Conservation (phyloP, 2,888 invertebrate species). For the Eristalis pertinax region DNA sequence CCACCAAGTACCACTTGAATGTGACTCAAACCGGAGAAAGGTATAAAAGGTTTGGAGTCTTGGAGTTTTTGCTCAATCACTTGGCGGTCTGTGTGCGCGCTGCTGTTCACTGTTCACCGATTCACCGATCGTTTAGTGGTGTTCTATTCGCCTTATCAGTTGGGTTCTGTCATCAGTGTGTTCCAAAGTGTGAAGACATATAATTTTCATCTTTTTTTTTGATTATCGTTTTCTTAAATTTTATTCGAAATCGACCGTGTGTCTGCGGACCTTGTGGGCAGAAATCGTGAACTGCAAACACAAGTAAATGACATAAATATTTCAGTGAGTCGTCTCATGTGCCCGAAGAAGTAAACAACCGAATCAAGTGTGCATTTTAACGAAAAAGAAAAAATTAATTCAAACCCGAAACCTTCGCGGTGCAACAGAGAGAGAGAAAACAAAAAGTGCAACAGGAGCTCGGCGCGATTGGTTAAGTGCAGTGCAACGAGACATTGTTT, state of each 20-base stretch:
- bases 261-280: conserved; percentile 40
- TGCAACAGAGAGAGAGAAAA: conserved; percentile 18
- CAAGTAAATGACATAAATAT: conserved; percentile 56
- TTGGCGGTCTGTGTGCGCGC: conserved; percentile 52
- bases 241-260: not conserved
- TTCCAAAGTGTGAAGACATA: conserved; percentile 26
- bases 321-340: conserved; percentile 47
- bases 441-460: conserved; percentile 61
- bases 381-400: conserved; percentile 26
- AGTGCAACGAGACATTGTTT: conserved; percentile 68
- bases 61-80: conserved; percentile 66
- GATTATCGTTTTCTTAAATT: not conserved
- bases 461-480: conserved; percentile 62
- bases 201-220: not conserved
- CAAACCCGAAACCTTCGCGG: conserved; percentile 56
- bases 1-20: conserved; percentile 49
- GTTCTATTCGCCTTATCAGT: conserved; percentile 52
- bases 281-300: conserved; percentile 61
- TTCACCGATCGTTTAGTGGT: conserved; percentile 35
- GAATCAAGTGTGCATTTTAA: conserved; percentile 13
- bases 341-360: conserved; percentile 14
- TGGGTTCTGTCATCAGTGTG: conserved; percentile 22
- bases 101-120: conserved; percentile 33
- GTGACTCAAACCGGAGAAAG: conserved; percentile 65
- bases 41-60: conserved; percentile 71